Evolutionary conservation across 2,888 invertebrate species (phyloP).

Genomic region (Dolichopus griseipennis): DNA sequence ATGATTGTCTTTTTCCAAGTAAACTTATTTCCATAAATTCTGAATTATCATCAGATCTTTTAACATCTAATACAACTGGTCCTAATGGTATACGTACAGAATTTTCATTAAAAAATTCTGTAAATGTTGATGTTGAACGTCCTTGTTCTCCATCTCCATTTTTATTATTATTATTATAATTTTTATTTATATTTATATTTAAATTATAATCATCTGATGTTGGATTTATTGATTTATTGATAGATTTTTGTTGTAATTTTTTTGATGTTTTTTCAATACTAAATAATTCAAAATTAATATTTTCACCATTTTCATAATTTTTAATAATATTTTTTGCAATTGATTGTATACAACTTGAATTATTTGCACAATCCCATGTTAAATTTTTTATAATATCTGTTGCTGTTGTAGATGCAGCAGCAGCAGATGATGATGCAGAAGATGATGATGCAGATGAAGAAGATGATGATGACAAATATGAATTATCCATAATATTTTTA

Average conservation of each 20-base stretch:
- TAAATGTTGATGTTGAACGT: conserved; percentile 32
- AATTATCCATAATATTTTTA: neutral
- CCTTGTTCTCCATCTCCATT: conserved; percentile 23
- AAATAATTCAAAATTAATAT: conserved; percentile 49
- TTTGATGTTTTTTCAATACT: conserved; percentile 48
- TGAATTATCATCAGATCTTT: conserved; percentile 22
- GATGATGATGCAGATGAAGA: too few relatives aligned
- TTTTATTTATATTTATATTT: neutral
- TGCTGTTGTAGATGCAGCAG: neutral
- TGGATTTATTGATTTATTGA: too few relatives aligned
- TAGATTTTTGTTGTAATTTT: conserved; percentile 23
- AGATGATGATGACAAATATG: neutral
- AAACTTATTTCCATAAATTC: conserved; percentile 23
- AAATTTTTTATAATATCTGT: conserved; percentile 31
- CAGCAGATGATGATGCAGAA: too few relatives aligned
- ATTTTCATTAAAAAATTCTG: conserved; percentile 38
- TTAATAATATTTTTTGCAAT: conserved; percentile 47
- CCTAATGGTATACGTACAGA: conserved; percentile 27
- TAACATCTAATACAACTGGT: conserved; percentile 21
- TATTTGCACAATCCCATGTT: conserved; percentile 50
- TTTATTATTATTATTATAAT: conserved; percentile 23
- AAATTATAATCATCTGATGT: neutral
- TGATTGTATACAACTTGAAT: conserved; percentile 51
- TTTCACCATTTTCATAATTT: conserved; percentile 48
- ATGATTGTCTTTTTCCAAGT: neutral